A percentile compares a stretch with the other conserved stretches of the same genome.
Evolutionary conservation across 2,113 vertebrate genomes (phyloP).

Genomic region (Spea multiplicata): DNA sequence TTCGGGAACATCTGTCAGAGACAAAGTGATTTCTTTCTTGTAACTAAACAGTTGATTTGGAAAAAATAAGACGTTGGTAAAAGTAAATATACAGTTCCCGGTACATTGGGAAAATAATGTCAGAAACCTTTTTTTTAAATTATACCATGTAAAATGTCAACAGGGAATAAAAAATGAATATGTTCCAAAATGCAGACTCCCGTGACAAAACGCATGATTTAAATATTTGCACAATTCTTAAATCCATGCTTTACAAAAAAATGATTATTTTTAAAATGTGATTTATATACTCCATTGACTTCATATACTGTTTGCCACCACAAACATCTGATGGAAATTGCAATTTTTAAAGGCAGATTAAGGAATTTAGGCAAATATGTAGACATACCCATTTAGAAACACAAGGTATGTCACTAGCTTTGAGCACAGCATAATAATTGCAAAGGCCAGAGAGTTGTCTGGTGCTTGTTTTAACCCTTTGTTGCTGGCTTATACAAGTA

Average conservation of each 20-base stretch:
- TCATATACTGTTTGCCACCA: no score
- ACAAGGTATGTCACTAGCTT: no score
- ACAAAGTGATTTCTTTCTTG: conserved; percentile 45
- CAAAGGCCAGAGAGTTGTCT: no score
- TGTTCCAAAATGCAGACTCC: conserved; percentile 5
- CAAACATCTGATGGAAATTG: no score
- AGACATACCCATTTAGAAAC: no score
- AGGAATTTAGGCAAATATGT: no score
- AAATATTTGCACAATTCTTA: not conserved
- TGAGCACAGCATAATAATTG: no score
- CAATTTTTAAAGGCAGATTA: no score
- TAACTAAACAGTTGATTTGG: conserved; percentile 46
- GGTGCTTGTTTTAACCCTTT: no score
- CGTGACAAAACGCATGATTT: not conserved
- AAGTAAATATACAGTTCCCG: conserved; percentile 41
- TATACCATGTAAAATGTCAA: conserved; percentile 14
- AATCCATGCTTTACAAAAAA: not conserved
- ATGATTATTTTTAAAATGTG: no score
- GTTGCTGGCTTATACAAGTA: no score
- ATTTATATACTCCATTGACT: no score
- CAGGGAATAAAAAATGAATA: conserved; percentile 18
- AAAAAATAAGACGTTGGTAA: conserved; percentile 39
- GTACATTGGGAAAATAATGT: conserved; percentile 39
- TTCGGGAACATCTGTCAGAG: conserved; percentile 42
- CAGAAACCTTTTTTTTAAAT: conserved; percentile 15